These are phyloP conservation scores for Xenus cinereus DNA, from an alignment of 2,113 vertebrate species.

Conservation along the genomic window DNA sequence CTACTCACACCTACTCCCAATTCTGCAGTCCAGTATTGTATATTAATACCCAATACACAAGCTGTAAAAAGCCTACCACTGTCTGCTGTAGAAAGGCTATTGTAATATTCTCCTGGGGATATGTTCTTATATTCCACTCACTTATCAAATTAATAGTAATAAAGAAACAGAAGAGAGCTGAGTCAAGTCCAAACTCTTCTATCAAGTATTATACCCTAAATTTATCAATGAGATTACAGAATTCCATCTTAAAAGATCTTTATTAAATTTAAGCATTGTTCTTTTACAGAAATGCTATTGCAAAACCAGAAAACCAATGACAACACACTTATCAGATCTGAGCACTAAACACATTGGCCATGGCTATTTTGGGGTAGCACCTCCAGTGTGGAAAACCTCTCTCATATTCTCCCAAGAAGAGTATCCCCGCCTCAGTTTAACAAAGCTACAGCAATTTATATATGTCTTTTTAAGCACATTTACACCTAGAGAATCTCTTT, in stretches of 20 bases:
- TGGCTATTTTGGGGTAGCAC: not conserved
- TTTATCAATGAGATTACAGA: not conserved
- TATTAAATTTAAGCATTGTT: not conserved
- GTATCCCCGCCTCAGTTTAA: not conserved
- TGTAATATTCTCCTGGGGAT: not conserved
- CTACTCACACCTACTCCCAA: not conserved
- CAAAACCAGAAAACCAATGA: not conserved
- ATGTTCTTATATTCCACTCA: not conserved
- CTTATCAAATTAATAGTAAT: not conserved
- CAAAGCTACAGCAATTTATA: not conserved
- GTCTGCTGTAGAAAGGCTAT: not conserved
- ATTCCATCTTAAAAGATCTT: not conserved
- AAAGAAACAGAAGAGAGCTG: not conserved
- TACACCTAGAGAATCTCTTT: not conserved
- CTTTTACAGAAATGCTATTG: not conserved
- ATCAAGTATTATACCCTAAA: not conserved
- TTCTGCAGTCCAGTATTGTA: not conserved
- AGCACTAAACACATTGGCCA: not conserved
- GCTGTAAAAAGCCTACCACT: not conserved
- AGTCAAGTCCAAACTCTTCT: not conserved
- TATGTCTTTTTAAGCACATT: not conserved
- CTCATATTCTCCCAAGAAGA: not conserved
- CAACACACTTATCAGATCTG: not conserved
- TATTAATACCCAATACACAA: not conserved
- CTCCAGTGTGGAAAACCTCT: not conserved